These are phyloP conservation scores for Sebastes iracundus DNA, from an alignment of 2,797 vertebrate species.

Conservation along the genomic window DNA sequence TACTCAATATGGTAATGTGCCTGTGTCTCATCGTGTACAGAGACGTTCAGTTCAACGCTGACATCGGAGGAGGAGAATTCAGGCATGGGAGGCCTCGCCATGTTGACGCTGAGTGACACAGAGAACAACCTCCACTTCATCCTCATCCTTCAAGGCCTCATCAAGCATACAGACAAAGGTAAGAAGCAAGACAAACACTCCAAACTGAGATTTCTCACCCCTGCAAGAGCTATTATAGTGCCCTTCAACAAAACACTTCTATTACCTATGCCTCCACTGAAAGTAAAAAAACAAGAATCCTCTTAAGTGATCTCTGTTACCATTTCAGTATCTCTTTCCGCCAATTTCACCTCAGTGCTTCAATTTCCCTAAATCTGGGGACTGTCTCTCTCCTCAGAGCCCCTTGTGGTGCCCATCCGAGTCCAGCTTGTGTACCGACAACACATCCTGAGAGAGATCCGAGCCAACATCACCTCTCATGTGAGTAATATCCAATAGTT, in stretches of 20 bases:
- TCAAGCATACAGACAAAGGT: constrained; percentile 81
- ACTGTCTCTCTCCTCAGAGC: constrained; percentile 71
- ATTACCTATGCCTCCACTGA: not conserved
- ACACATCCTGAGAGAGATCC: constrained; percentile 87
- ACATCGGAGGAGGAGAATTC: constrained; percentile 82
- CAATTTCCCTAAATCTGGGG: accelerated
- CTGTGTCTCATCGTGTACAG: constrained; percentile 70
- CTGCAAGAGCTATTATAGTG: not conserved
- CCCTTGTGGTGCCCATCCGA: constrained; percentile 79
- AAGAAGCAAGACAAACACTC: constrained; percentile 20
- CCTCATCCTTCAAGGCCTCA: constrained; percentile 90
- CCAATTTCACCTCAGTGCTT: not conserved
- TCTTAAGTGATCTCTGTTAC: not conserved
- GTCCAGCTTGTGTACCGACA: constrained; percentile 89
- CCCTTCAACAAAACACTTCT: not conserved
- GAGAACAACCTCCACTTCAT: constrained; percentile 97
- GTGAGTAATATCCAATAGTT: constrained; percentile 76
- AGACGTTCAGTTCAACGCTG: constrained; percentile 93
- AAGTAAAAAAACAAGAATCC: not conserved
- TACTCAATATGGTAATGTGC: constrained; percentile 3
- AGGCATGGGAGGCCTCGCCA: constrained; percentile 89
- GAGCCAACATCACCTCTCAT: constrained; percentile 87
- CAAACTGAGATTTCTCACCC: not conserved
- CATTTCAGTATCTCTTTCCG: not conserved
- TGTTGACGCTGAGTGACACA: constrained; percentile 92